Base-by-base conservation (phyloP, 2,113 vertebrate genomes). In the Apistogramma diplotaenia region DNA sequence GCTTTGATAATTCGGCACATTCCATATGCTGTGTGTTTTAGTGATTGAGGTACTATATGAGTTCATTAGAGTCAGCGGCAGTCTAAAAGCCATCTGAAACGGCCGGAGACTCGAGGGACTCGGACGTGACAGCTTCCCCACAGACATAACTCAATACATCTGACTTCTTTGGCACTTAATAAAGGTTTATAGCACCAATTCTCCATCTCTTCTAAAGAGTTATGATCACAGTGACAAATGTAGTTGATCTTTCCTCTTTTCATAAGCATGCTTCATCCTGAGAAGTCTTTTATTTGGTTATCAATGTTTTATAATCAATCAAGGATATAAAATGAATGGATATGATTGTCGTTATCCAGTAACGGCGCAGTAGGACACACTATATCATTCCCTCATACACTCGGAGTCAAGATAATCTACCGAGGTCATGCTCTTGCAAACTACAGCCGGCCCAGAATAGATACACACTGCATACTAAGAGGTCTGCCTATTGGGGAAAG, bases 221-320 rank as follows among this genome's bases (percentile, higher is more conserved):
- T 49, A 87, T 78, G 84, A 84, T 89, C 78, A 80, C 71, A 81
- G 78, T 89, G 91, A 91, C 74, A 75, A 85, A 93, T 83, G 85
- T 72, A 65, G 74, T 82, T 87, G 89, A 91, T 91, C 90, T 84
- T 84, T 93, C 82, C 78, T 85, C 89, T 79, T 90, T 88, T 76
- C 76, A 72, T 57, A 76, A 58, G 80, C 88, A 79, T 86, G 81
- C 85, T 84, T 90, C 89, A 92, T 89, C 81, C 62, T 25, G 33
- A 62, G 76, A 80, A 85, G 85, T 84, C 90, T 92, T 93, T 93
- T 91, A 93, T 92, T 93, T 88, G 87, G 83, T 90, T 91, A 92
- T 93, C 88, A 88, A 91, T 91, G 91, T 89, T 92, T 89, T 85
- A 89, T 89, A 87, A 91, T 93, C 90, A 94, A 93, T 92, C 92